Evolutionary conservation across 2,888 invertebrate species (phyloP), one percentile per base, ranked within the genome.

Genomic region (Tachystola acroxantha): DNA sequence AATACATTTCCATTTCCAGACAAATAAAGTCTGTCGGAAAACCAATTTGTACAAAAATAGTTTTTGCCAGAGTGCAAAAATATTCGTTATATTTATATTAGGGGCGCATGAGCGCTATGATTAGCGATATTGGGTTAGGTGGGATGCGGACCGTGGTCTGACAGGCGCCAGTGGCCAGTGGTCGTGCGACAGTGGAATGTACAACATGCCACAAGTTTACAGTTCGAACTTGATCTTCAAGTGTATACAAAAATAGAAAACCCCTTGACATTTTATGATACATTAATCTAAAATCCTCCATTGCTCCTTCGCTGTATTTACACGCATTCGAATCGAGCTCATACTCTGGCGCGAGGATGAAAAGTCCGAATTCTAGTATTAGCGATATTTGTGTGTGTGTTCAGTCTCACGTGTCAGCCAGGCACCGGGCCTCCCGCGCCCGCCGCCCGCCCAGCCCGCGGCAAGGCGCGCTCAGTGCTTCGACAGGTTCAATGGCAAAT

Each of bases 401-500:
- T 72, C 70, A 69, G 70, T 68, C 65, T 69, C 67, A 60, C 66
- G 64, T 56, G 56, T 51, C 66, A 52, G 64, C 53, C 56, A 56
- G 54, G 59, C 64, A 68, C 62, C 61, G 46, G 57, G 59, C 61
- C 57, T n/a, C n/a, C n/a, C n/a, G n/a, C n/a, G n/a, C n/a, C n/a
- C n/a, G n/a, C n/a, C n/a, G n/a, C n/a, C 66, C 51, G 64, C 53
- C 56, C 56, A 54, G 59, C 64, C 68, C 62, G 61, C 45, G 57
- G 59, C 61, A 57, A 45, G 39, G 43, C 48, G 30, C 46, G 50
- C 57, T 79, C 77, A 90, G 89, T 95, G 94, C 89, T 95, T 95
- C 70, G 95, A 95, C 88, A 95, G 89, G 88, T 95, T 95, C 78
- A 95, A 89, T 78, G 95, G 95, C 90, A 94, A 92, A 93, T 95